Conservation (phyloP, 2,888 invertebrate genomes). For the Pseudeuparius sepicola region DNA sequence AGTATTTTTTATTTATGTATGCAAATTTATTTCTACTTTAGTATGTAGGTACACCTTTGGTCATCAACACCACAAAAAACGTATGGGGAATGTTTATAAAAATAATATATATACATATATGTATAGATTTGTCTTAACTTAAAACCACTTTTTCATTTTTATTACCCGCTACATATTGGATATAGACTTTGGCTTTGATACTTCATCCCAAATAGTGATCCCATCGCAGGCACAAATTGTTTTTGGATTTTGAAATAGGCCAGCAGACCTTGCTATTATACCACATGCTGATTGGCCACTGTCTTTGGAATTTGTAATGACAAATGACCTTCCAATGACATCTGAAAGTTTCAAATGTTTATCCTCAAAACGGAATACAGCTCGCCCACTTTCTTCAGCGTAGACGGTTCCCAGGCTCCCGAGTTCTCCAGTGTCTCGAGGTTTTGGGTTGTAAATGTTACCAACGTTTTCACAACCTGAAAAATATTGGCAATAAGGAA, state of each 20-base stretch:
- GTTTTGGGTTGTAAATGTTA: conserved; percentile 48
- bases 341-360: conserved; percentile 55
- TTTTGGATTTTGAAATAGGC: conserved; percentile 77
- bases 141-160: neutral
- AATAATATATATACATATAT: too few species aligned
- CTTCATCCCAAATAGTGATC: conserved; percentile 80
- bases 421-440: conserved; percentile 42
- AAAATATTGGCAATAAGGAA: conserved; percentile 18
- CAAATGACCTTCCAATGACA: conserved; percentile 69
- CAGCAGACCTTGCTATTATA: conserved; percentile 80
- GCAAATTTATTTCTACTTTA: neutral
- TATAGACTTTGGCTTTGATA: conserved; percentile 24
- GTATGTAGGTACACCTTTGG: too few species aligned
- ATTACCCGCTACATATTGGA: conserved; percentile 14
- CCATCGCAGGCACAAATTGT: conserved; percentile 87
- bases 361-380: conserved; percentile 55
- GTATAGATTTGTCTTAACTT: too few species aligned
- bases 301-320: conserved; percentile 53
- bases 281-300: conserved; percentile 54
- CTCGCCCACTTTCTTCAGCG: conserved; percentile 52
- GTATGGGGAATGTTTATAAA: too few species aligned
- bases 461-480: conserved; percentile 48
- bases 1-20: too few species aligned
- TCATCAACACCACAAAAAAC: too few species aligned
- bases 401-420: conserved; percentile 58